phyloP scores from a whole-genome alignment of 2,888 invertebrate species.

The Drosophila koepferae region DNA sequence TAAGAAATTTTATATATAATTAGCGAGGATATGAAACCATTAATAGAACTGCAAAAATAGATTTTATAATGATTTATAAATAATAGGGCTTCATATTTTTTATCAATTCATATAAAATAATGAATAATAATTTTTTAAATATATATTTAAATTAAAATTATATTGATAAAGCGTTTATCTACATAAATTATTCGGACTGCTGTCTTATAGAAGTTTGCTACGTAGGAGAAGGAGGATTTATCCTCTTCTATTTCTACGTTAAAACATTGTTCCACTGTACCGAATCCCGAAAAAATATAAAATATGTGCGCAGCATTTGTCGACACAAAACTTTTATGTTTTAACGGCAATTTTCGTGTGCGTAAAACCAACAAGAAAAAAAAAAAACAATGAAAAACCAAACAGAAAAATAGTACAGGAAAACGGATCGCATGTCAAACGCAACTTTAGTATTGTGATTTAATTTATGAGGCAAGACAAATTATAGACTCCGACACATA shows the following conservation, averaged over 20 bases:
- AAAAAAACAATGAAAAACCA: neutral
- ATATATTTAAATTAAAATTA: no score
- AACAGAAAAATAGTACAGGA: conserved; percentile 23
- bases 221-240: neutral
- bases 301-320: conserved; percentile 33
- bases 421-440: conserved; percentile 75
- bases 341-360: conserved; percentile 63
- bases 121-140: no score
- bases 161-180: no score
- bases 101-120: no score
- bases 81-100: no score
- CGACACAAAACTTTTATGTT: conserved; percentile 58
- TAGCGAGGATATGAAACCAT: neutral
- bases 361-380: conserved; percentile 12
- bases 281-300: conserved; percentile 4
- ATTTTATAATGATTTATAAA: neutral
- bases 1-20: neutral
- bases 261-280: conserved; percentile 31
- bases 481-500: conserved; percentile 52
- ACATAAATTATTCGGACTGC: neutral
- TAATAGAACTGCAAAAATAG: neutral
- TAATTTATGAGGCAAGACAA: conserved; percentile 76
- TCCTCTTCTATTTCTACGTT: neutral
- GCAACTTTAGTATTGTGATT: conserved; percentile 73
- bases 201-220: neutral